phyloP scores from a whole-genome alignment of 1,140 invertebrate genomes.

The Calliopsis andreniformis region DNA sequence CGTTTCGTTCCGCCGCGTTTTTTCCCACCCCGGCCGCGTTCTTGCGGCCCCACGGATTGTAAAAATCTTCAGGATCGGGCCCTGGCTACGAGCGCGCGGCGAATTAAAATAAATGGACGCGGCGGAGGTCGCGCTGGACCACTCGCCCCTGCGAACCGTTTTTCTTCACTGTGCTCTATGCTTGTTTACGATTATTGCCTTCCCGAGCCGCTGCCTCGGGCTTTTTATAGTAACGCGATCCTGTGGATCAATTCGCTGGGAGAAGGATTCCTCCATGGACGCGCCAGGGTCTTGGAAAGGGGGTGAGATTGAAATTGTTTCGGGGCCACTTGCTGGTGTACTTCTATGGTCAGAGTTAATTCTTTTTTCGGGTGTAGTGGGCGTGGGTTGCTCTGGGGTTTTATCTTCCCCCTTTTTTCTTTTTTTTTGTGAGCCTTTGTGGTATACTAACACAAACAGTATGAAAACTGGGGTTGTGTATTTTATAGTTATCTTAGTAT shows the following conservation, averaged over 20 bases:
- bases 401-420: too few species aligned
- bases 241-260: not conserved
- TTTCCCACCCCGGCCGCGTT: not conserved
- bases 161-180: not conserved
- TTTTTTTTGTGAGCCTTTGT: too few species aligned
- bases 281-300: too few species aligned
- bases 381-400: too few species aligned
- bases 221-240: slow-evolving; percentile 9
- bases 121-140: not conserved
- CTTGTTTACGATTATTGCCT: slow-evolving; percentile 42
- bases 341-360: too few species aligned
- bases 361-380: too few species aligned
- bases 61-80: slow-evolving; percentile 36
- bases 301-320: too few species aligned
- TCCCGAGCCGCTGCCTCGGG: not conserved
- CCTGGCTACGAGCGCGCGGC: slow-evolving; percentile 13
- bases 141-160: not conserved
- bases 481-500: too few species aligned
- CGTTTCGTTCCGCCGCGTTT: slow-evolving; percentile 19
- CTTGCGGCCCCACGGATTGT: slow-evolving; percentile 13
- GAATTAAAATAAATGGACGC: slow-evolving; percentile 29
- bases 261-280: not conserved
- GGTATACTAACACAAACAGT: too few species aligned
- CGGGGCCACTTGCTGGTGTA: too few species aligned
- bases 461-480: too few species aligned